Base-by-base conservation (phyloP, 1,140 invertebrate species). In the Drosophila repletoides region DNA sequence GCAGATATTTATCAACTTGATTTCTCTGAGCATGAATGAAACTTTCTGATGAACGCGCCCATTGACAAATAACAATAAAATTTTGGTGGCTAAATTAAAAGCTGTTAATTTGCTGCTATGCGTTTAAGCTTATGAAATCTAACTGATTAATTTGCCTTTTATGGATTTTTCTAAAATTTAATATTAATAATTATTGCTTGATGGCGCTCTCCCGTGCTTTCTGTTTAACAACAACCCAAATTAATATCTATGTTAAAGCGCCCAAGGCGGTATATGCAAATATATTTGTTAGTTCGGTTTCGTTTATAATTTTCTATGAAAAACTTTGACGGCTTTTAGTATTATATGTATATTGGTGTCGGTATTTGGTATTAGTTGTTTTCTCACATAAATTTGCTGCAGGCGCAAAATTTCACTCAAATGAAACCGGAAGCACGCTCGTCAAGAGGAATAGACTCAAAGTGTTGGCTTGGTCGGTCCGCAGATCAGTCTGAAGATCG, bases 341-440 rank as follows among this genome's bases (percentile, higher is more conserved):
- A n/a, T n/a, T n/a, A n/a, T n/a, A n/a, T n/a, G n/a, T n/a, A n/a
- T 46, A 28, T 14, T 36, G 29, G 19, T 53, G 65, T 34, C 51
- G 49, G 12, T 63, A 49, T 15, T 52, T 49, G 48, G 9, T 53
- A 52, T 12, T 56, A 29, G 49, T 55, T 75, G 40, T 72, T 86
- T 86, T 86, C 80, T 87, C 80, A 86, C 80, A 86, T 86, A 86
- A 86, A 86, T 86, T 74, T 80, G 64, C 72, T 68, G 49, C 45
- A 75, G 80, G 80, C 68, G 67, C 56, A 74, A 86, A 86, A 87
- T 86, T 86, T 86, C 80, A 86, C 80, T 84, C 51, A 86, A 86
- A 80, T 81, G 75, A 69, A 86, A 86, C 75, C 80, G 80, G 80
- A 86, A 86, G 80, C 72, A 55, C 49, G 72, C 28, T 67, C 69